phyloP scores from a whole-genome alignment of 2,888 invertebrate species.

The Neria commutata region DNA sequence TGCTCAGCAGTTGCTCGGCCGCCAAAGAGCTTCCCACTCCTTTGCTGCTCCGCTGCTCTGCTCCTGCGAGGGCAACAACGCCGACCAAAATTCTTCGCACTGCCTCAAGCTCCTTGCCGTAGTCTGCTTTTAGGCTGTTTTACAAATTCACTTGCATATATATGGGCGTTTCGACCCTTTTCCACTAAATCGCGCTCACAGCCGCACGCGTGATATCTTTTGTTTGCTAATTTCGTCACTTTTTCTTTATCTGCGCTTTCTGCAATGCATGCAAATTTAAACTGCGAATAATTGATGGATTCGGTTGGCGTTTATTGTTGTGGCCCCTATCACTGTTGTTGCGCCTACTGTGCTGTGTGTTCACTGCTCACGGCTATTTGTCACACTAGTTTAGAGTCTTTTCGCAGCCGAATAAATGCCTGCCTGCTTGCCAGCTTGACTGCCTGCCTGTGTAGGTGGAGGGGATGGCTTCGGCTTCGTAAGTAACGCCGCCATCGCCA shows the following conservation, averaged over 20 bases:
- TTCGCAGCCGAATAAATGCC: background rate
- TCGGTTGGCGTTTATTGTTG: background rate
- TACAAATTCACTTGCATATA: no score
- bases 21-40: no score
- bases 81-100: no score
- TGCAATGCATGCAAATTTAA: background rate
- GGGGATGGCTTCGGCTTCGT: background rate
- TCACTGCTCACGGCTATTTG: background rate
- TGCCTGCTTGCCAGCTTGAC: no score
- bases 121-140: no score
- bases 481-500: background rate
- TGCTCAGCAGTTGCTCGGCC: no score
- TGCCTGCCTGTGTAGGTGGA: slow-evolving; percentile 1
- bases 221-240: background rate
- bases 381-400: background rate
- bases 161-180: no score
- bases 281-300: slow-evolving; percentile 4
- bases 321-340: background rate
- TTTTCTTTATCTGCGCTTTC: background rate
- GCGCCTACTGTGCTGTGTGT: background rate
- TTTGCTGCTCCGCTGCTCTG: no score
- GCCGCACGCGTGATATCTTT: no score
- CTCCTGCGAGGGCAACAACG: no score
- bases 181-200: no score
- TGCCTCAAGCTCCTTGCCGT: no score